Conservation (phyloP, 2,888 invertebrate genomes). For the Orthosia gracilis region DNA sequence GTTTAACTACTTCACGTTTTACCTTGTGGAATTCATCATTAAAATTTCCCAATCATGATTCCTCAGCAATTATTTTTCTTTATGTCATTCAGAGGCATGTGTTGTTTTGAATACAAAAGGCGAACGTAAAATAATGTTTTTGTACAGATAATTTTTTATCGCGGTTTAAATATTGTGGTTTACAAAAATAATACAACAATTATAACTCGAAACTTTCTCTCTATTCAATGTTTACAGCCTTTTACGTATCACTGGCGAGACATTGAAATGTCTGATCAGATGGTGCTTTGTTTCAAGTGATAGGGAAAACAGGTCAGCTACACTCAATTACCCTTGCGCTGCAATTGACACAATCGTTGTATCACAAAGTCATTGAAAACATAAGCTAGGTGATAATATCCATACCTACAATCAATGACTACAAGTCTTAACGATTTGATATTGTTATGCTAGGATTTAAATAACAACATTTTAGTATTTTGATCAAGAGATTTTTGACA, state of each 20-base stretch:
- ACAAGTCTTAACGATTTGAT: conserved; percentile 10
- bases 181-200: conserved; percentile 12
- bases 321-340: not conserved
- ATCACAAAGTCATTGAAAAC: conserved; percentile 17
- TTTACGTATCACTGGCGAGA: conserved; percentile 7
- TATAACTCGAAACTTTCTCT: not conserved
- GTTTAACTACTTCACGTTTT: conserved; percentile 27
- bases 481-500: conserved; percentile 10
- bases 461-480: not conserved
- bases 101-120: conserved; percentile 25
- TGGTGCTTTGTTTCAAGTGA: conserved; percentile 16
- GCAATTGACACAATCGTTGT: not conserved
- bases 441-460: not conserved
- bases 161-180: conserved; percentile 11
- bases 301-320: not conserved
- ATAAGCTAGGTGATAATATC: conserved; percentile 24
- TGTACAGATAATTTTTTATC: conserved; percentile 36
- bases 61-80: conserved; percentile 22
- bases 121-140: conserved; percentile 30
- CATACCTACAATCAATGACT: conserved; percentile 1
- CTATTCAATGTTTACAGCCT: conserved; percentile 6
- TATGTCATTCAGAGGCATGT: conserved; percentile 15
- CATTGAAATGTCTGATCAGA: not conserved
- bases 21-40: conserved; percentile 22
- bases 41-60: conserved; percentile 30